Evolutionary conservation across 2,797 vertebrate species (phyloP).

Genomic region (Enteromius viviparus): DNA sequence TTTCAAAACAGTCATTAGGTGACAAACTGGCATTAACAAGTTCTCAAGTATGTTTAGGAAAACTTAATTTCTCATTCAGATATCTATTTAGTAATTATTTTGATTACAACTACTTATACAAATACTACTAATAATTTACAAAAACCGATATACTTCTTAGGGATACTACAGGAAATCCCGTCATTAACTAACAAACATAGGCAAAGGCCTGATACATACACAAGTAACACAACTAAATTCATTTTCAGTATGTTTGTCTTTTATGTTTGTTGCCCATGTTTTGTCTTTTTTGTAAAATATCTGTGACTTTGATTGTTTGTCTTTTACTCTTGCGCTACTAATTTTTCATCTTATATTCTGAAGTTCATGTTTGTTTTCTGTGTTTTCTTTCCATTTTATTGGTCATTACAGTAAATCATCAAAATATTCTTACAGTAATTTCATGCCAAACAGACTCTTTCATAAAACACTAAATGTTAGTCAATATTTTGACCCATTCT

Average conservation of each 20-base stretch:
- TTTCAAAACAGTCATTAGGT: background rate
- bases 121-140: background rate
- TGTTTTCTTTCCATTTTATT: slow-evolving; percentile 48
- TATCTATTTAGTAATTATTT: background rate
- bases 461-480: slow-evolving; percentile 19
- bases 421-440: slow-evolving; percentile 51
- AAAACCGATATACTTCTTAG: background rate
- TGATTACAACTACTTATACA: background rate
- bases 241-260: slow-evolving; percentile 20
- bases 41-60: background rate
- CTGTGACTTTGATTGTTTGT: slow-evolving; percentile 42
- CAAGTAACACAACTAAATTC: slow-evolving; percentile 12
- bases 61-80: background rate
- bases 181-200: slow-evolving; percentile 10
- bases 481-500: slow-evolving; percentile 50
- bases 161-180: background rate
- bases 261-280: slow-evolving; percentile 43
- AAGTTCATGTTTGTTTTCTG: slow-evolving; percentile 39
- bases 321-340: slow-evolving; percentile 61
- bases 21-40: background rate
- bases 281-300: slow-evolving; percentile 48
- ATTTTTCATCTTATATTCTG: slow-evolving; percentile 46
- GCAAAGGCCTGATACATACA: background rate
- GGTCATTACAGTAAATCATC: slow-evolving; percentile 33
- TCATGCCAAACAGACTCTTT: slow-evolving; percentile 52